Evolutionary conservation across 1,140 invertebrate genomes (phyloP), one percentile per base, ranked within the genome.

Genomic region (Trichoplusia ni): DNA sequence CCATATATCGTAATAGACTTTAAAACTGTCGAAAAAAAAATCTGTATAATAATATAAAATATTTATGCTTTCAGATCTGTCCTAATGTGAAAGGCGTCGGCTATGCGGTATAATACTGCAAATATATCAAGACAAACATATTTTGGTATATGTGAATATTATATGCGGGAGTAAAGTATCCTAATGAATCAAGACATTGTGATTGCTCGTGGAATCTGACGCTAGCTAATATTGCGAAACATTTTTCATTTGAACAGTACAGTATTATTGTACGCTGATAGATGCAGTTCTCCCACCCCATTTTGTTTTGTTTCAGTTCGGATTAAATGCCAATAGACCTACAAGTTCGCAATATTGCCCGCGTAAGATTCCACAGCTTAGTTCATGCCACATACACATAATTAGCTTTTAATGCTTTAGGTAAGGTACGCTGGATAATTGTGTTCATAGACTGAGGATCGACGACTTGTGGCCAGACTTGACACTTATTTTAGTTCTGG

Each of bases 81-180:
- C 85, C 82, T 90, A 88, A 90, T 90, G 80, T 78, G 47, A 63
- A 66, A 46, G 62, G 60, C 64, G 68, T 61, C 51, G 73, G 68
- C 63, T 47, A 64, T 60, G 78, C 72, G 63, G 71, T 64, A 47
- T 63, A 59, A 60, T 47, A 72, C 73, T 77, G 84, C 80, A 75
- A 79, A 69, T 86, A 88, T 90, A 88, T 90, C 85, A 88, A 90
- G 85, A 90, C 82, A 88, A 86, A 90, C 85, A 90, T 90, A 88
- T 89, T 87, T 89, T 87, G 84, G 78, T 86, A 89, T 90, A 88
- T 90, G 84, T 88, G 81, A 90, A 79, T 82, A 87, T 80, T 85
- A 79, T 82, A 86, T 84, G 81, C 82, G 72, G 81, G 77, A 79
- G 69, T 75, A 75, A 78, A 46, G 67, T 82, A 80, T 81, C 78